phyloP scores from a whole-genome alignment of 2,797 vertebrate species.

The Oryzias dopingdopingensis region DNA sequence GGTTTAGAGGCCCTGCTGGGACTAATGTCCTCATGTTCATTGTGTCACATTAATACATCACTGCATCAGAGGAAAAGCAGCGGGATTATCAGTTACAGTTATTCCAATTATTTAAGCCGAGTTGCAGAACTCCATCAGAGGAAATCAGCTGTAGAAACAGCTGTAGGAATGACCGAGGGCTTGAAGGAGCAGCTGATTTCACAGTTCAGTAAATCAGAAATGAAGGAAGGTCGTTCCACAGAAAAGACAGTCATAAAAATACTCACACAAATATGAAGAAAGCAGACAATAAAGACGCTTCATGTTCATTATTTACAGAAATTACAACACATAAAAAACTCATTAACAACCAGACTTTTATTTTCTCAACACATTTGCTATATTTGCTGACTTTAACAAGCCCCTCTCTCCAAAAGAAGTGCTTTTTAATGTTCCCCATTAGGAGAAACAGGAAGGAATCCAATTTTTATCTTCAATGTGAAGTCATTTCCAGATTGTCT shows the following conservation, averaged over 20 bases:
- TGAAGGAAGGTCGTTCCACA: no score
- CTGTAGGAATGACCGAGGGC: no score
- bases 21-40: slow-evolving; percentile 1
- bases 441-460: slow-evolving; percentile 28
- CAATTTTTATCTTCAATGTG: slow-evolving; percentile 44
- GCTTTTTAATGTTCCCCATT: slow-evolving; percentile 56
- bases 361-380: slow-evolving; percentile 36
- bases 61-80: slow-evolving; percentile 22
- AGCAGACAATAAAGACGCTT: no score
- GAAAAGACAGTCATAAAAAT: no score
- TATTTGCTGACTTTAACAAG: slow-evolving; percentile 35
- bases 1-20: no score
- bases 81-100: no score
- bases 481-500: slow-evolving; percentile 58
- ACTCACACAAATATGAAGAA: no score
- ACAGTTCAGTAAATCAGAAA: no score
- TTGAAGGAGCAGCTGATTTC: no score
- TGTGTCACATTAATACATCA: slow-evolving; percentile 62
- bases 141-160: no score
- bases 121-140: no score
- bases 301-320: not conserved
- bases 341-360: slow-evolving; percentile 1
- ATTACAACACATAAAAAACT: not conserved
- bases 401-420: slow-evolving; percentile 26
- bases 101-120: no score